Evolutionary conservation across 2,113 vertebrate species (phyloP).

Genomic region (Onychorhynchus coronatus): DNA sequence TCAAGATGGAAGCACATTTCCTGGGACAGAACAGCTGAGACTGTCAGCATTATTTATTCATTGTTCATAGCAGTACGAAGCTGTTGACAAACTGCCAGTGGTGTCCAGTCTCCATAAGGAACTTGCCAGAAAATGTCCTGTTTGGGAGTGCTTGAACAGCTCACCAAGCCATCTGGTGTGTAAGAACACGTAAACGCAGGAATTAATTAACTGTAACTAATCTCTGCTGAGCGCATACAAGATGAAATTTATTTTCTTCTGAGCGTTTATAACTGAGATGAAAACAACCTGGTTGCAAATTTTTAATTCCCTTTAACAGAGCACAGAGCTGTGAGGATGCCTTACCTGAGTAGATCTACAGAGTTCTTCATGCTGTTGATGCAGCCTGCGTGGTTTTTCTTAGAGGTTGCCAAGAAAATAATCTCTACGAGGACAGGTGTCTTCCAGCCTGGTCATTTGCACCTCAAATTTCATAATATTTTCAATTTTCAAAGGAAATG

Average conservation of each 20-base stretch:
- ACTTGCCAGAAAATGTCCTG: neutral
- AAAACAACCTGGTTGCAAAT: neutral
- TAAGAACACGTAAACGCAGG: neutral
- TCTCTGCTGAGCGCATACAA: neutral
- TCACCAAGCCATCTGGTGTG: conserved; percentile 13
- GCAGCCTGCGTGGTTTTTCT: neutral
- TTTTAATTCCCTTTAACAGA: neutral
- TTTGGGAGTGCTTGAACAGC: neutral
- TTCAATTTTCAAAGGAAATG: neutral
- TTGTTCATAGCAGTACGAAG: rapidly evolving
- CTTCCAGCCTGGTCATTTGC: neutral
- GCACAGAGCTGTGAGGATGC: neutral
- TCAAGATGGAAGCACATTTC: neutral
- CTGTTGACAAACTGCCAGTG: neutral
- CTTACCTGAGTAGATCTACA: neutral
- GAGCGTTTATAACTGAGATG: neutral
- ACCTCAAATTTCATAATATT: neutral
- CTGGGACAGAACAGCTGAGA: neutral
- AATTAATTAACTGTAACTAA: conserved; percentile 10
- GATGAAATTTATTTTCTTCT: neutral
- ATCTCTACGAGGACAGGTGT: neutral
- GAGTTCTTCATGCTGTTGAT: neutral
- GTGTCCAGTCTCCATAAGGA: neutral
- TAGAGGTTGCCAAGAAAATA: neutral
- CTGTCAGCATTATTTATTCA: neutral